These are phyloP conservation scores for Collichthys lucidus DNA, from an alignment of 2,113 vertebrate species.

Conservation along the genomic window DNA sequence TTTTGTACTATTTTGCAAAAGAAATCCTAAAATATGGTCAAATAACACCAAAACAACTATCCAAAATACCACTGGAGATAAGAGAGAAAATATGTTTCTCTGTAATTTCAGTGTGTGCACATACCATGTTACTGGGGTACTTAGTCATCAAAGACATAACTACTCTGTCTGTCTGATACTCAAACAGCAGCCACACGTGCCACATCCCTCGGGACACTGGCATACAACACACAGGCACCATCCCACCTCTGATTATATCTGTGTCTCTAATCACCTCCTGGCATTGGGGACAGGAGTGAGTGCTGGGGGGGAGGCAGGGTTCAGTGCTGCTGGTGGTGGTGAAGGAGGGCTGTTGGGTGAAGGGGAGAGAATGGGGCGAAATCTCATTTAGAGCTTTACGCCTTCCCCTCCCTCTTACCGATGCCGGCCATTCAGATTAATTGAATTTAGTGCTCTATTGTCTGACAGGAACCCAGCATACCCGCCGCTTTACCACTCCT, in stretches of 20 bases:
- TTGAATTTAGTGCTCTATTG: constrained; percentile 94
- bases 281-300: constrained; percentile 80
- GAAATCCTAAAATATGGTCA: not conserved
- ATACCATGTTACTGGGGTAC: not conserved
- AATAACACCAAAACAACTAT: constrained; percentile 2
- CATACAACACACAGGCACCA: constrained; percentile 17
- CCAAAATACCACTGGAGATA: not conserved
- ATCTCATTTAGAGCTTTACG: constrained; percentile 97
- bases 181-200: constrained; percentile 40
- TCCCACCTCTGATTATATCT: constrained; percentile 74
- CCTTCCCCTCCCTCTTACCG: constrained; percentile 90
- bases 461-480: constrained; percentile 87
- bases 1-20: not conserved
- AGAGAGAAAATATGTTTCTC: not conserved
- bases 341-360: constrained; percentile 47
- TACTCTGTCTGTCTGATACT: constrained; percentile 17
- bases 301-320: constrained; percentile 73
- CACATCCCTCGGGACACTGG: constrained; percentile 50
- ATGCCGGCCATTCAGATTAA: constrained; percentile 90
- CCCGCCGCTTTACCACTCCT: constrained; percentile 42
- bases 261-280: constrained; percentile 82
- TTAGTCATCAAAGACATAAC: constrained; percentile 15
- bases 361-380: constrained; percentile 88
- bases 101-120: not conserved
- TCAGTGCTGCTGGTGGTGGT: constrained; percentile 20